Base-by-base conservation (phyloP, 2,888 invertebrate species). In the Nysson spinosus region DNA sequence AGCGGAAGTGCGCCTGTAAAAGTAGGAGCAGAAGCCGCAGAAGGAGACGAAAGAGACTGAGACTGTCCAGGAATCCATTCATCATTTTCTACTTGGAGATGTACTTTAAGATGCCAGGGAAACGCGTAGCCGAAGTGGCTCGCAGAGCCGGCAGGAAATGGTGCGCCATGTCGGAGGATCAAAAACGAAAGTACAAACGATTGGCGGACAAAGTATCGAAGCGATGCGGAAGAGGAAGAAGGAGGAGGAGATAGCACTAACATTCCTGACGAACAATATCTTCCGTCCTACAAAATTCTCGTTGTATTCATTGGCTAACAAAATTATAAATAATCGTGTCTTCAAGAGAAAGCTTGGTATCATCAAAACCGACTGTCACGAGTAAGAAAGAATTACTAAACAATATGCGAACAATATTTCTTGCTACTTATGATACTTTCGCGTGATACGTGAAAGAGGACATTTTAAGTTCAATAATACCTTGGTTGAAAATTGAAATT, bases 31-130 rank as follows among this genome's bases (percentile, higher is more conserved):
- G 37, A 11, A 14, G 43, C 0, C 30, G 40, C 0, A 37, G 44
- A 11, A 50, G 49, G 11, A 69, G 26, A 2, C 34, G 19, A 32
- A 62, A 35, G 16, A 69, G 34, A 51, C 14, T 69, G 26, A 52
- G 32, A 4, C 3, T 66, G 0, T 75, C 77, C 3, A 14, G 50
- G 5, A 83, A 84, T 67, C 83, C 83, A 0, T 84, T 82, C 50
- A 76, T 84, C 14, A 75, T 78, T 2, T 84, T 82, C 63, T 84
- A 78, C 42, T 58, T 83, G 11, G 75, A 77, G 39, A 73, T 76
- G 73, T 81, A 72, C 40, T 79, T 63, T 57, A 72, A 79, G 5
- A 32, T 55, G 19, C 78, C 79, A 1, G 64, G 47, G 0, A 71
- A 54, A 51, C 73, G 34, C 12, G 77, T 82, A 3, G 70, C 80